phyloP scores from a whole-genome alignment of 2,797 vertebrate species.

The Mormyrops boulengeri region DNA sequence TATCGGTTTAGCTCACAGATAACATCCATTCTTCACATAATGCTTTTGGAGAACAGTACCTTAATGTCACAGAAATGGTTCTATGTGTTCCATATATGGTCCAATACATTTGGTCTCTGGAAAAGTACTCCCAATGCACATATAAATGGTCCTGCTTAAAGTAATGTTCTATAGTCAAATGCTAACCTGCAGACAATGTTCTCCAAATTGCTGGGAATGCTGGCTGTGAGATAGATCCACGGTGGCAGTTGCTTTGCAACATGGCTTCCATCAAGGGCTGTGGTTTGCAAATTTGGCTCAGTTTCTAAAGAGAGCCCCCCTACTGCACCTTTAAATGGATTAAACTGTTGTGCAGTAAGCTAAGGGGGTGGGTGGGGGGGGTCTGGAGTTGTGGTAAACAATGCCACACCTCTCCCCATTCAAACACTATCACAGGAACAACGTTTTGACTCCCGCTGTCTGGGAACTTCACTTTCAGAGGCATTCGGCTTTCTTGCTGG shows the following conservation, averaged over 20 bases:
- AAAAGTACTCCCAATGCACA: neutral
- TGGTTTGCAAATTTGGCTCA: neutral
- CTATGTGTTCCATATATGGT: neutral
- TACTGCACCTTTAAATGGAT: neutral
- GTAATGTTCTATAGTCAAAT: neutral
- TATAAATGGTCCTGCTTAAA: neutral
- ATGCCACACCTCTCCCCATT: conserved; percentile 21
- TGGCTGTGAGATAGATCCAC: neutral
- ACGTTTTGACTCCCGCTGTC: conserved; percentile 46
- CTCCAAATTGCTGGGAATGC: neutral
- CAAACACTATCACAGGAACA: conserved; percentile 54
- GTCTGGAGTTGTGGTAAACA: conserved; percentile 35
- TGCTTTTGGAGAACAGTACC: neutral
- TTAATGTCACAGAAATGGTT: neutral
- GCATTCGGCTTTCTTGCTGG: conserved; percentile 33
- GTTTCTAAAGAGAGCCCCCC: neutral
- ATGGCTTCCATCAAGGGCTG: neutral
- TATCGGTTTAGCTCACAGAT: neutral
- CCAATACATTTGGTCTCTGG: neutral
- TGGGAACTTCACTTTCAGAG: conserved; percentile 57
- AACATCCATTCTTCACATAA: neutral
- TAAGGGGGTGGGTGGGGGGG: neutral
- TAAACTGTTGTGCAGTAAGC: neutral
- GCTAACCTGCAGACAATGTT: neutral
- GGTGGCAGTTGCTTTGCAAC: neutral